Base-by-base conservation (phyloP, 2,888 invertebrate species). In the Drosophila niveifrons region DNA sequence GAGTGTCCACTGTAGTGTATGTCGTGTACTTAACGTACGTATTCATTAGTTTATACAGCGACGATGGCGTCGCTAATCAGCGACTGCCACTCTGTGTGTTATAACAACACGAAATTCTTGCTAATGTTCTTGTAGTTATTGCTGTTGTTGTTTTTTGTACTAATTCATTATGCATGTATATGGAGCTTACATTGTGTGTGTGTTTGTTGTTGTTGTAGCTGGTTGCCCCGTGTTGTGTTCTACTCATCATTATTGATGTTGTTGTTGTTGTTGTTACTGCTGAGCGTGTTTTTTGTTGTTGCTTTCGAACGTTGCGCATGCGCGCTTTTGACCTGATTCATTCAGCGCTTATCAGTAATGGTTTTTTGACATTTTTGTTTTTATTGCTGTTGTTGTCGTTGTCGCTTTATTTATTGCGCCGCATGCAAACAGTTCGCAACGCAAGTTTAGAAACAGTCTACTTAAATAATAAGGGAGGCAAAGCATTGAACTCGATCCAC, bases 321-420 rank as follows among this genome's bases (percentile, higher is more conserved):
- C 82, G 82, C 80, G 82, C 76, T 74, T 81, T 73, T 81, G 82
- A 81, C 81, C 81, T 82, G 80, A 81, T 80, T 82, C 80, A 78
- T 61, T 64, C 53, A 52, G 9, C 46, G 72, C 79, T 80, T 82
- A 82, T 80, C 82, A 82, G 74, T 61, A 71, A 64, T 61, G 44
- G 41, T 31, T 48, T 50, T 28, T 62, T 39, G 17, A 29, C 29
- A 15, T 53, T 52, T 39, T 39, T 56, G 9, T 34, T 34, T 11
- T 34, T 34, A 3, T 11, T 15, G 29, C 52, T 43, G 23, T 1
- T 23, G 23, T 28, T 51, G 6, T 44, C 36, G 55, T 57, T 44
- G 47, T 66, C 31, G 29, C 28, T 34, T 56, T 44, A 31, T 41
- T 62, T 61, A 17, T 39, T 52, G 10, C 31, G 28, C 31, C 31